phyloP scores from a whole-genome alignment of 2,797 vertebrate species.

The Lithobates sylvaticus region DNA sequence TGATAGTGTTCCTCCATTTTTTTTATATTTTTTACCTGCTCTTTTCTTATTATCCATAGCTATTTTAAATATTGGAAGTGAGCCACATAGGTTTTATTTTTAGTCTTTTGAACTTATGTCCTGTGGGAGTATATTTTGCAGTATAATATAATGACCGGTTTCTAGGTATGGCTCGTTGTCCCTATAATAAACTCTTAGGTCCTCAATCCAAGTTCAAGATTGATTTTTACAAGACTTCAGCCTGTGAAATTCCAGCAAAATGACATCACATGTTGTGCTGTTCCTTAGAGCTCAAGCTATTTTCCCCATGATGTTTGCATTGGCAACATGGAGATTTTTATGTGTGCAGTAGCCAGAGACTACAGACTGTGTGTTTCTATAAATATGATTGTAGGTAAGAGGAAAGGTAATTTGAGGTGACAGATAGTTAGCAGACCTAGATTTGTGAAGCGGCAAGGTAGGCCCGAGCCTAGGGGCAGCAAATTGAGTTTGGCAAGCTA shows the following conservation, averaged over 20 bases:
- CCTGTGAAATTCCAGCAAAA: conserved; percentile 11
- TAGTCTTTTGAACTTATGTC: too few species aligned
- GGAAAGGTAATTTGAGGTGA: background rate
- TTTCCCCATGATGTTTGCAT: background rate
- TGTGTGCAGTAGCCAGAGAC: background rate
- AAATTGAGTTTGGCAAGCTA: too few species aligned
- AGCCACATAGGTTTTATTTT: too few species aligned
- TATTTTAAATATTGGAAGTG: too few species aligned
- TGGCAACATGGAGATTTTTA: background rate
- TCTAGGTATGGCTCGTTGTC: background rate
- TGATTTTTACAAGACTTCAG: conserved; percentile 21
- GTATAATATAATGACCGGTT: background rate
- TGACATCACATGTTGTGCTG: background rate
- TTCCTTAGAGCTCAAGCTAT: background rate
- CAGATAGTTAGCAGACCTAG: too few species aligned
- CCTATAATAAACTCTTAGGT: background rate
- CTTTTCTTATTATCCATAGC: too few species aligned
- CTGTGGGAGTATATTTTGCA: too few species aligned
- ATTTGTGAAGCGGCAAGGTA: too few species aligned
- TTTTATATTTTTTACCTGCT: too few species aligned
- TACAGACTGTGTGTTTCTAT: background rate
- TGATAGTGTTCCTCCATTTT: too few species aligned
- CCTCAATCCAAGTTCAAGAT: background rate
- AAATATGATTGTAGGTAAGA: background rate
- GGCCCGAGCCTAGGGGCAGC: too few species aligned